Percentiles rank a stretch among this genome's conserved stretches.
Evolutionary conservation across 2,797 vertebrate species (phyloP).

Genomic region (Delichon dasypus): DNA sequence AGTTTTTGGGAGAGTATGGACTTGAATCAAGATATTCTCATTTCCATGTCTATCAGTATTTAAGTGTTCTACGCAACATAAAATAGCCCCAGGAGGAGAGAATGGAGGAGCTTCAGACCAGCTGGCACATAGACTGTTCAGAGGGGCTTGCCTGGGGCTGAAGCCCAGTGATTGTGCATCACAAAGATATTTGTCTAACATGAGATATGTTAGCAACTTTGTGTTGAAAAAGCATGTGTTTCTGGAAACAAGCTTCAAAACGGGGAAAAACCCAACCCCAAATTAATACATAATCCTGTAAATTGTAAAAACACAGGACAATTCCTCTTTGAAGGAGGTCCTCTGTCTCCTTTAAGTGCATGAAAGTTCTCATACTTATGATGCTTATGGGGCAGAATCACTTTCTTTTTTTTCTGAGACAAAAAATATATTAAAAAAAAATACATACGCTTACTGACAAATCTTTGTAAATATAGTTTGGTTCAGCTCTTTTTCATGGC

Average conservation of each 20-base stretch:
- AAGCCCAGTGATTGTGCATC: neutral
- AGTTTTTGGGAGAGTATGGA: neutral
- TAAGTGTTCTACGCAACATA: neutral
- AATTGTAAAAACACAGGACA: neutral
- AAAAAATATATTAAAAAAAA: neutral
- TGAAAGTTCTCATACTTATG: neutral
- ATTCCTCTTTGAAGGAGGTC: neutral
- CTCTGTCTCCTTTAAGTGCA: neutral
- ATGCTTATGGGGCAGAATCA: neutral
- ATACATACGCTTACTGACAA: neutral
- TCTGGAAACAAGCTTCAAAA: neutral
- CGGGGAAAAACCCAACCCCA: rapidly evolving
- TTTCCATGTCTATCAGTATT: neutral
- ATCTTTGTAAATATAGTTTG: neutral
- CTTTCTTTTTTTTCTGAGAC: neutral
- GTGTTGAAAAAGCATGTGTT: neutral
- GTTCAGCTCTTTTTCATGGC: neutral
- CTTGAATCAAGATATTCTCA: neutral
- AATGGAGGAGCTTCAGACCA: neutral
- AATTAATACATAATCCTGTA: neutral
- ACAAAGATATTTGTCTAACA: neutral
- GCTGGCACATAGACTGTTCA: neutral
- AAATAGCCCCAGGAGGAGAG: neutral
- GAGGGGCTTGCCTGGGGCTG: neutral
- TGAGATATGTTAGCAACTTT: neutral